Evolutionary conservation across 1,140 invertebrate species (phyloP).

Genomic region (Phymastichus coffea): DNA sequence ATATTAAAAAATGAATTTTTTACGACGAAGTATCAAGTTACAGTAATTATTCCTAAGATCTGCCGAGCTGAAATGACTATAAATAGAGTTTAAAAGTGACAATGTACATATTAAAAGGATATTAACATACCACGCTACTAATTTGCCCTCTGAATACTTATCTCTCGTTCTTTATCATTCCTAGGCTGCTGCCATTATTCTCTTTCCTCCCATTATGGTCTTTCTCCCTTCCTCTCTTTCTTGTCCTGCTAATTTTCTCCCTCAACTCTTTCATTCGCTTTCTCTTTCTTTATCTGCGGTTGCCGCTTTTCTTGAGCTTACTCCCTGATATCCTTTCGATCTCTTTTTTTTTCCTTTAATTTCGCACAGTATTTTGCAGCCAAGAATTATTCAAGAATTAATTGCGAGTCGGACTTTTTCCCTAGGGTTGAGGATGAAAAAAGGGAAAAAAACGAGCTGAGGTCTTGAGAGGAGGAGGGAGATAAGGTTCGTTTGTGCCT

Average conservation of each 20-base stretch:
- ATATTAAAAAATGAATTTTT: too few relatives aligned
- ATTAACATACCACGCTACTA: slow-evolving; percentile 9
- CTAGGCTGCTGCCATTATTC: not conserved
- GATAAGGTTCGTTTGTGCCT: not conserved
- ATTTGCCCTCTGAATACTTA: slow-evolving; percentile 21
- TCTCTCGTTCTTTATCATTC: slow-evolving; percentile 11
- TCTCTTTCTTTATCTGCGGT: not conserved
- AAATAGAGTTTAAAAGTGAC: slow-evolving; percentile 6
- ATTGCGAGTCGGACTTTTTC: slow-evolving; percentile 13
- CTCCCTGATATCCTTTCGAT: not conserved
- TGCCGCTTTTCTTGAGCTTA: not conserved
- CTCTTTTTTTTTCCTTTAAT: not conserved
- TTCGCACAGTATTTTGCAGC: not conserved
- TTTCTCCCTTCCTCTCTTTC: slow-evolving; percentile 7
- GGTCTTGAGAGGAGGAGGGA: not conserved
- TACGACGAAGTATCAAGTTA: too few relatives aligned
- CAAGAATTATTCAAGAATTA: slow-evolving; percentile 21
- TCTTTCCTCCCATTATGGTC: not conserved
- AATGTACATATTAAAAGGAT: slow-evolving; percentile 21
- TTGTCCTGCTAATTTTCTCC: not conserved
- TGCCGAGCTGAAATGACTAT: not conserved
- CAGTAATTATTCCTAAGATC: not conserved
- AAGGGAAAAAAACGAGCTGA: not conserved
- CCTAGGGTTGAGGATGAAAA: too few relatives aligned
- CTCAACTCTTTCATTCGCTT: not conserved